Evolutionary conservation across 2,113 vertebrate species (phyloP).

Genomic region (Ellobius talpinus): DNA sequence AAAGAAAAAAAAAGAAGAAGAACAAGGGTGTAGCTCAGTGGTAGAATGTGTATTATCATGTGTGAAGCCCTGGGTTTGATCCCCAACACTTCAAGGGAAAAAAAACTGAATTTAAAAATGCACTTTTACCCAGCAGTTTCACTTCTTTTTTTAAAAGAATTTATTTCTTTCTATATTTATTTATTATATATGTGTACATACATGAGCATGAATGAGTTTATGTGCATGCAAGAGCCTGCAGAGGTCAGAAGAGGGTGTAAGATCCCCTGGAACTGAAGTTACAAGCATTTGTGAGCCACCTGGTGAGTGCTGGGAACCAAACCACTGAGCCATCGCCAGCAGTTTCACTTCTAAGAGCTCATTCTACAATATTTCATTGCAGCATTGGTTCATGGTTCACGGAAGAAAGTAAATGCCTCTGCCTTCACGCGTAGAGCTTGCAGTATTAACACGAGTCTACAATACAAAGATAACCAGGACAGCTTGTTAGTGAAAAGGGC

Average conservation of each 20-base stretch:
- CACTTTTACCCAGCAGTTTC: conserved; percentile 28
- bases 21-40: not conserved
- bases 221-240: not conserved
- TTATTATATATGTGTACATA: not conserved
- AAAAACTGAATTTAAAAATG: conserved; percentile 49
- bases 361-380: conserved; percentile 29
- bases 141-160: not conserved
- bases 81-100: not conserved
- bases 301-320: not conserved
- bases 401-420: conserved; percentile 18
- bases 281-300: not conserved
- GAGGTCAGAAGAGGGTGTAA: not conserved
- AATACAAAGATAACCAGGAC: conserved; percentile 39
- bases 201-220: not conserved
- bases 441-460: conserved; percentile 1
- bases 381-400: conserved; percentile 46
- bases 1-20: not conserved
- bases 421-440: conserved; percentile 38
- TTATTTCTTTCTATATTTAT: not conserved
- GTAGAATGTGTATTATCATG: not conserved
- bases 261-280: not conserved
- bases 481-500: conserved; percentile 45
- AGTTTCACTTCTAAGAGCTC: conserved; percentile 48
- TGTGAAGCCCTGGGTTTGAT: not conserved
- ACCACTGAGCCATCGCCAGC: not conserved